phyloP scores from a whole-genome alignment of 2,888 invertebrate genomes.

The Eilema sororculum region DNA sequence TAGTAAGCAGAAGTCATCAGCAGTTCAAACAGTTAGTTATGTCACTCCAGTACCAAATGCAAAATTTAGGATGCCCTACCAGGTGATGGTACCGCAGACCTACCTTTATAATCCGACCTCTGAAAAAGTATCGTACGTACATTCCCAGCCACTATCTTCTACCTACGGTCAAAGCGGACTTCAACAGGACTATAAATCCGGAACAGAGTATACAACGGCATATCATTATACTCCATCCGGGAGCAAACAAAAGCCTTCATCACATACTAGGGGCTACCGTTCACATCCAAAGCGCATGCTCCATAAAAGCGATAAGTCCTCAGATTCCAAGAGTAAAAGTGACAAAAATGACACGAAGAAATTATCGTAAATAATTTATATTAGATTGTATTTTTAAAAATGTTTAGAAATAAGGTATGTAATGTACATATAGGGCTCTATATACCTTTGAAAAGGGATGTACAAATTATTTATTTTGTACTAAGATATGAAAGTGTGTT shows the following conservation, averaged over 20 bases:
- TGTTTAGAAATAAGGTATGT: slow-evolving; percentile 34
- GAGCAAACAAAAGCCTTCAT: slow-evolving; percentile 66
- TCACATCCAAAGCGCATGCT: slow-evolving; percentile 77
- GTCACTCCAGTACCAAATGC: slow-evolving; percentile 77
- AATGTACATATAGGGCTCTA: slow-evolving; percentile 60
- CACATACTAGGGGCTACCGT: slow-evolving; percentile 78
- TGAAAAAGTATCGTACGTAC: slow-evolving; percentile 78
- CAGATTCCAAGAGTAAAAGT: slow-evolving; percentile 59
- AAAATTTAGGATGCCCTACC: slow-evolving; percentile 77
- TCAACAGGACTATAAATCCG: slow-evolving; percentile 65
- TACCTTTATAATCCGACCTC: slow-evolving; percentile 66
- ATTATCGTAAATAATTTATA: slow-evolving; percentile 45
- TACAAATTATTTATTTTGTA: slow-evolving; percentile 23
- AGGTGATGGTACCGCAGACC: slow-evolving; percentile 81
- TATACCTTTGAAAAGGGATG: slow-evolving; percentile 24
- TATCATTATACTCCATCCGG: slow-evolving; percentile 66
- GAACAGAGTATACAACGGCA: slow-evolving; percentile 69
- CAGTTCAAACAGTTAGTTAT: slow-evolving; percentile 76
- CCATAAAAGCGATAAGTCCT: slow-evolving; percentile 55
- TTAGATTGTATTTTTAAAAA: slow-evolving; percentile 29
- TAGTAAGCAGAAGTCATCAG: slow-evolving; percentile 55
- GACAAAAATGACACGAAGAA: slow-evolving; percentile 65
- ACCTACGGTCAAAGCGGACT: slow-evolving; percentile 60
- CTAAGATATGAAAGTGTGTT: slow-evolving; percentile 18
- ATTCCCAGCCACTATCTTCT: slow-evolving; percentile 72